phyloP scores from a whole-genome alignment of 2,888 invertebrate genomes.

The Pseudococcus viburni region DNA sequence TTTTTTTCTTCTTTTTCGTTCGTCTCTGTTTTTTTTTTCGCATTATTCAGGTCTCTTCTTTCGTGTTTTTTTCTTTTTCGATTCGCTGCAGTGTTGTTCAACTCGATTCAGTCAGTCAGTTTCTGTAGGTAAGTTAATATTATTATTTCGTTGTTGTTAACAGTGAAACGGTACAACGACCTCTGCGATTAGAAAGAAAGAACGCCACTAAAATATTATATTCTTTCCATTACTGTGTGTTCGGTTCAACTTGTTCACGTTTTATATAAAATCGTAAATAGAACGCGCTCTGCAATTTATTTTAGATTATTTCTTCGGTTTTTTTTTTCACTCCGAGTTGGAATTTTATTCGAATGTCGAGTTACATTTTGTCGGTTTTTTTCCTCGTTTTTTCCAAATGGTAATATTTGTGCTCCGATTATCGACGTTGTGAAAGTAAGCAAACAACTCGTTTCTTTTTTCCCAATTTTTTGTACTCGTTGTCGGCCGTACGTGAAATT shows the following conservation, averaged over 20 bases:
- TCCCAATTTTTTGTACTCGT: constrained; percentile 37
- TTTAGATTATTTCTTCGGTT: constrained; percentile 54
- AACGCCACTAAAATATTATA: constrained; percentile 64
- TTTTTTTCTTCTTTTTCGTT: not conserved
- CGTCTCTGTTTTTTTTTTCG: constrained; percentile 16
- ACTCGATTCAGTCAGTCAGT: constrained; percentile 42
- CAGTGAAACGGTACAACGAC: constrained; percentile 65
- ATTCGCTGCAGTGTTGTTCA: constrained; percentile 60
- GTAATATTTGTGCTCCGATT: constrained; percentile 54
- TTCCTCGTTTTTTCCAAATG: constrained; percentile 21
- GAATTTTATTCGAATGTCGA: constrained; percentile 51
- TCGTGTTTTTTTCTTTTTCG: constrained; percentile 44
- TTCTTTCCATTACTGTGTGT: constrained; percentile 60
- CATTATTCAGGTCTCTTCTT: constrained; percentile 54
- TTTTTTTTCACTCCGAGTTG: constrained; percentile 51
- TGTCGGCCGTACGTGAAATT: constrained; percentile 49
- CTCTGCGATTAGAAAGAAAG: constrained; percentile 66
- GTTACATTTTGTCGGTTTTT: constrained; percentile 38
- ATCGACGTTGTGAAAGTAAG: constrained; percentile 57
- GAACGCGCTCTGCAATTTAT: constrained; percentile 57
- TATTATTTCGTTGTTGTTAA: constrained; percentile 65
- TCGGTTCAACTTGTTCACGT: constrained; percentile 62
- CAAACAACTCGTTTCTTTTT: constrained; percentile 49
- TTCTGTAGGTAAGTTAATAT: constrained; percentile 64
- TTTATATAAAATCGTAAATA: constrained; percentile 59